A percentile compares a stretch with the other conserved stretches of the same genome.
Evolutionary conservation across 2,113 vertebrate species (phyloP).

Genomic region (Petrocephalus microphthalmus): DNA sequence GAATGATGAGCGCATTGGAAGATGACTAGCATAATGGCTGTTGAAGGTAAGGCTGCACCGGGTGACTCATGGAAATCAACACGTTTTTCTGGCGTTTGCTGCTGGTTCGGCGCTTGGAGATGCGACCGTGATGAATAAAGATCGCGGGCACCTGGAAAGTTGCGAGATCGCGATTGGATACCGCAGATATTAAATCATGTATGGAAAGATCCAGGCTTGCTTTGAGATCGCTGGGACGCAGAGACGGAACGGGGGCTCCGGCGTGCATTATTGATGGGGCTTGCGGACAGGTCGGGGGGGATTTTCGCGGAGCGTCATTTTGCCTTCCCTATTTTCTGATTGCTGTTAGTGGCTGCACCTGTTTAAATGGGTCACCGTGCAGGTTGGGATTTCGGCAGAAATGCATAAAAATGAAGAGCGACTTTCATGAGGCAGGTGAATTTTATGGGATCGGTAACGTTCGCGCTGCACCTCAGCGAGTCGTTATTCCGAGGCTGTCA

Average conservation of each 20-base stretch:
- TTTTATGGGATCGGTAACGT: background rate
- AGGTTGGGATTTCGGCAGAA: background rate
- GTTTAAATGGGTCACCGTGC: background rate
- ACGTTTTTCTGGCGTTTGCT: background rate
- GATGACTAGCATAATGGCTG: conserved; percentile 58
- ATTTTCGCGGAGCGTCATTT: background rate
- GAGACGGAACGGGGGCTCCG: background rate
- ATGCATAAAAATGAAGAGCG: background rate
- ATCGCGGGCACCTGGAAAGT: background rate
- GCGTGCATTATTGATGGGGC: background rate
- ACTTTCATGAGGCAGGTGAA: background rate
- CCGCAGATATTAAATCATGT: conserved; percentile 14
- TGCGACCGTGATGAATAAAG: conserved; percentile 12
- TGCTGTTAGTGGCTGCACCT: background rate
- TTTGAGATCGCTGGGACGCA: background rate
- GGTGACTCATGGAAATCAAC: background rate
- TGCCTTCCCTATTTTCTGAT: background rate
- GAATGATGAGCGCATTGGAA: conserved; percentile 50
- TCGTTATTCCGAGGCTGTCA: background rate
- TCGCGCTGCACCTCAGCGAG: background rate
- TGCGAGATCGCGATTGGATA: conserved; percentile 40
- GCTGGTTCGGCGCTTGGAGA: background rate
- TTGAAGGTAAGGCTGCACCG: conserved; percentile 57
- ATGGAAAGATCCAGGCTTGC: conserved; percentile 13
- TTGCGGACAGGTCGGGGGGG: background rate